Evolutionary conservation across 2,888 invertebrate genomes (phyloP), one percentile per base, ranked within the genome.

Genomic region (Deroplatys truncata): DNA sequence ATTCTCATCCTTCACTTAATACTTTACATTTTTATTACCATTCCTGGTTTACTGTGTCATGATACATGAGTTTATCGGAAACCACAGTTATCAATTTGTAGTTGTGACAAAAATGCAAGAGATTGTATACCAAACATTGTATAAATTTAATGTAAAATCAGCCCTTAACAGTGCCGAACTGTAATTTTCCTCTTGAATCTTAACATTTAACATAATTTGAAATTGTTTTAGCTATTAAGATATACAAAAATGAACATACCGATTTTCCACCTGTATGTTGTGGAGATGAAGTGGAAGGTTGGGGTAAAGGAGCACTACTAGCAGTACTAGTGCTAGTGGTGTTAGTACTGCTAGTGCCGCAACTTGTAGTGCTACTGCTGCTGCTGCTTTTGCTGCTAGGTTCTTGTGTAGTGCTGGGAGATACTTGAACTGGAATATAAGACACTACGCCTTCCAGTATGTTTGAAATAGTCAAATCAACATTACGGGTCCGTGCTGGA

Each of bases 381-480:
- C 56, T 72, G 25, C 7, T 72, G 25, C 56, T 72, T 72, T 25
- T 72, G 56, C 56, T 72, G 9, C 25, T 72, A 72, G 16, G 16
- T 29, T 28, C 72, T 87, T 72, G 43, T 72, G 20, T 20, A 31
- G 89, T 43, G 25, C 31, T 84, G 15, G 84, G 15, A 82, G 82
- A 35, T 7, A 15, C 86, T 28, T 31, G n/a, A 15, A 43, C 28
- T 20, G 29, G 95, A 31, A 93, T 94, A 93, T 96, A 97, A n/a
- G 94, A 94, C 4, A 96, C 95, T 90, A 95, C 94, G 84, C 97
- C 97, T 92, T 97, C 97, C 88, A 97, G 94, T 92, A 98, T 96
- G 93, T 97, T 97, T 31, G 97, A 96, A 91, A 97, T 97, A 3
- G 97, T 97, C 89, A 96, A 94, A 93, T 97, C 97, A 88, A 97